These are phyloP conservation scores for Lysandra bellargus DNA, from an alignment of 2,888 invertebrate species.

Conservation along the genomic window DNA sequence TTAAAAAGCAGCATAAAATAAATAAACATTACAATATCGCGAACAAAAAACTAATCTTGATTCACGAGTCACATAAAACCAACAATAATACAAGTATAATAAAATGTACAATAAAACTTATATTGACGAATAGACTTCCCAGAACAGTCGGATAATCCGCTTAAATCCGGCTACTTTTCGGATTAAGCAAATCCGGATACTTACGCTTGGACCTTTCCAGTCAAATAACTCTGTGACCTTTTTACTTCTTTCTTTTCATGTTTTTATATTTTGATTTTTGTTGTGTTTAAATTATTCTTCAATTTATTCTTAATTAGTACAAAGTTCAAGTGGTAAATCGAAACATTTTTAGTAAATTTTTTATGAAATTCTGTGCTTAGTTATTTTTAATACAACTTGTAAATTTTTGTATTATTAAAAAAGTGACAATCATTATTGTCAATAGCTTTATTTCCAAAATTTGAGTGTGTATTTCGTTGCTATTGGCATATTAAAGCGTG, in stretches of 20 bases:
- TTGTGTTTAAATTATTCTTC: background rate
- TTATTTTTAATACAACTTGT: too few species aligned
- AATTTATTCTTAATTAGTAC: too few species aligned
- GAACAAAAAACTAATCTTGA: background rate
- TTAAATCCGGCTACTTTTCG: conserved; percentile 11
- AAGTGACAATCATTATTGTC: too few species aligned
- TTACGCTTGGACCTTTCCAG: background rate
- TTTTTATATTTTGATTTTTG: background rate
- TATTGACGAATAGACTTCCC: conserved; percentile 3
- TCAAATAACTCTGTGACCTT: conserved; percentile 8
- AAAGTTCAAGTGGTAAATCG: too few species aligned
- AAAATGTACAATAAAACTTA: conserved; percentile 12
- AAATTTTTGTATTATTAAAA: too few species aligned
- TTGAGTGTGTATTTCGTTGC: too few species aligned
- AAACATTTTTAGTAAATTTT: too few species aligned
- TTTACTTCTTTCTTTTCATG: background rate
- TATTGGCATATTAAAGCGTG: too few species aligned
- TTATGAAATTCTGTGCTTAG: too few species aligned
- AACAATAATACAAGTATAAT: conserved; percentile 8
- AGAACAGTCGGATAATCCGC: conserved; percentile 19
- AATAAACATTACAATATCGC: background rate
- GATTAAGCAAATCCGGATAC: conserved; percentile 15
- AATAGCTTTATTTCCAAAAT: too few species aligned
- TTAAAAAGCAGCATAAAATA: background rate
- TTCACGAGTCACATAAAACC: background rate